Conservation (phyloP, 2,113 vertebrate species). For the Ailuropoda melanoleuca region DNA sequence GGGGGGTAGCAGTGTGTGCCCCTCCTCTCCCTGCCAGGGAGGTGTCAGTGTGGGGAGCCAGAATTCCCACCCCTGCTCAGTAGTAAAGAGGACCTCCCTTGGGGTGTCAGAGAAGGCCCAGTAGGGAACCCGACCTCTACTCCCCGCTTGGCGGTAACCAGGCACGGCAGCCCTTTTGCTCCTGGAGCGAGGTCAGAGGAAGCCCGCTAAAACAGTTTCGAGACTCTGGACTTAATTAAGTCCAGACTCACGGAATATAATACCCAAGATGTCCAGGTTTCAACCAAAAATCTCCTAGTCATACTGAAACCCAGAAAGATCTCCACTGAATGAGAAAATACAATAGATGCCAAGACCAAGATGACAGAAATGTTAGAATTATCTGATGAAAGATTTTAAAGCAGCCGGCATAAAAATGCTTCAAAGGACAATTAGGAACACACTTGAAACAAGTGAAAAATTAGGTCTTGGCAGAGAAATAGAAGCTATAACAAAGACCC, state of each 20-base stretch:
- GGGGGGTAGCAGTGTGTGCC: background rate
- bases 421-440: background rate
- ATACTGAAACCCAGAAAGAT: background rate
- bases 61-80: background rate
- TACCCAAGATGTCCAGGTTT: background rate
- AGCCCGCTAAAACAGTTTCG: background rate
- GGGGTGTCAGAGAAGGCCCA: background rate
- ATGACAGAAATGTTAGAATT: background rate
- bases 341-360: background rate
- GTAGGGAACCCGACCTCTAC: too few relatives aligned
- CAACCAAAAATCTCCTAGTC: background rate
- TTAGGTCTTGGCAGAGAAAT: background rate
- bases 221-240: background rate
- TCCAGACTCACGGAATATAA: background rate
- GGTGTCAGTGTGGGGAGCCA: background rate
- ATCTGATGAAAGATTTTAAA: background rate
- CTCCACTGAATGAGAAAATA: background rate
- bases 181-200: background rate
- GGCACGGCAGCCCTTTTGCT: accelerated
- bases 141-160: background rate
- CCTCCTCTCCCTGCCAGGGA: background rate
- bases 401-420: background rate
- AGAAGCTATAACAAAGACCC: background rate
- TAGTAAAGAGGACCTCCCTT: background rate
- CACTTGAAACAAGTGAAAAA: background rate